Evolutionary conservation across 2,888 invertebrate genomes (phyloP), one percentile per base, ranked within the genome.

Genomic region (Thysanoteuthis rhombus): DNA sequence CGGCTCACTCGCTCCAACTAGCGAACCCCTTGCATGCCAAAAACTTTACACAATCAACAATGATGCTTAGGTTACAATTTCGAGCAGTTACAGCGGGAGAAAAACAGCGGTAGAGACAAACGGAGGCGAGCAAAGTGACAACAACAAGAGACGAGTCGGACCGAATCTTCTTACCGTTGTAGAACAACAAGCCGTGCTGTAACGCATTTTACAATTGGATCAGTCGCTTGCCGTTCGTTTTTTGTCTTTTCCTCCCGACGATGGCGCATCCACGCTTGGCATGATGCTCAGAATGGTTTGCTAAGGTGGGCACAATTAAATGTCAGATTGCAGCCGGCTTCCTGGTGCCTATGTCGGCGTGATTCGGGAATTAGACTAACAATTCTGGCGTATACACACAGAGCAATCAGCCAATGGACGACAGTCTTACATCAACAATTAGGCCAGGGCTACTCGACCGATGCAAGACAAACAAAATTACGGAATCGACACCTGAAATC

Each of bases 121-220:
- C n/a, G 12, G 75, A 75, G 75, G 36, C 75, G 75, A 75, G 75
- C 75, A 75, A 75, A 92, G 92, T 92, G 92, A 92, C 92, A 92
- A 92, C 92, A 92, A 92, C 92, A 92, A 92, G 92, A 92, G 16
- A n/a, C 22, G 75, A 92, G 92, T 45, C 42, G 45, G 42, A 45
- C 92, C 42, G 92, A 92, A 75, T 36, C 75, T 92, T 92, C 92
- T 92, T 45, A 92, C 40, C 45, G 92, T 92, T 42, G 92, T 92
- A 40, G 92, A 92, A 92, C 32, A 92, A 92, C 92, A 92, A 92
- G 92, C 92, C n/a, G 40, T 92, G 32, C 92, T 45, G 92, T 92
- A 92, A 92, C 92, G 92, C 92, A 92, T 92, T 92, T 92, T 92
- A 92, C 92, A 92, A 92, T 92, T 92, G 92, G 92, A 92, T 92